Conservation (phyloP, 2,888 invertebrate species). For the Lepidonotus clava region DNA sequence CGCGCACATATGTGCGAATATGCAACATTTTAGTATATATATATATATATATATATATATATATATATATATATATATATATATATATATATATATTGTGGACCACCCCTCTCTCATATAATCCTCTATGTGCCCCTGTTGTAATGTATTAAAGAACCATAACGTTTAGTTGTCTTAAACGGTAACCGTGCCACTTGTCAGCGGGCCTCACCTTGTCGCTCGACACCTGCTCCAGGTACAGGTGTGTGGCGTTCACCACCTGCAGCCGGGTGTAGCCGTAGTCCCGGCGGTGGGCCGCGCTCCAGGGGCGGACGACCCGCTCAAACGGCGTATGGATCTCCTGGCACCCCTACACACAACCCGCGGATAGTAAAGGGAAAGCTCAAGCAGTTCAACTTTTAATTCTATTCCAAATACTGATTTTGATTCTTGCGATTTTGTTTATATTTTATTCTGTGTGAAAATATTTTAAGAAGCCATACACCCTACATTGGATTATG, state of each 20-base stretch:
- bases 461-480: too few species aligned
- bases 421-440: too few species aligned
- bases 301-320: slow-evolving; percentile 86
- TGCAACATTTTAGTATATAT: neutral
- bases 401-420: too few species aligned
- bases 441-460: too few species aligned
- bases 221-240: slow-evolving; percentile 91
- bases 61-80: neutral
- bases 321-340: slow-evolving; percentile 89
- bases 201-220: slow-evolving; percentile 66
- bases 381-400: too few species aligned
- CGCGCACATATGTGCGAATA: neutral
- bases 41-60: neutral
- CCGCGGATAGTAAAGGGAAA: too few species aligned
- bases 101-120: too few species aligned
- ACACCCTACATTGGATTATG: too few species aligned
- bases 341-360: slow-evolving; percentile 85
- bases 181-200: neutral
- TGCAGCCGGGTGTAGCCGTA: slow-evolving; percentile 93
- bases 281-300: slow-evolving; percentile 90
- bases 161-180: too few species aligned
- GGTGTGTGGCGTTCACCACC: slow-evolving; percentile 91
- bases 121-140: too few species aligned
- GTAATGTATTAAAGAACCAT: too few species aligned
- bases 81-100: neutral